Evolutionary conservation across 2,888 invertebrate species (phyloP).

Genomic region (Vandiemenella viatica): DNA sequence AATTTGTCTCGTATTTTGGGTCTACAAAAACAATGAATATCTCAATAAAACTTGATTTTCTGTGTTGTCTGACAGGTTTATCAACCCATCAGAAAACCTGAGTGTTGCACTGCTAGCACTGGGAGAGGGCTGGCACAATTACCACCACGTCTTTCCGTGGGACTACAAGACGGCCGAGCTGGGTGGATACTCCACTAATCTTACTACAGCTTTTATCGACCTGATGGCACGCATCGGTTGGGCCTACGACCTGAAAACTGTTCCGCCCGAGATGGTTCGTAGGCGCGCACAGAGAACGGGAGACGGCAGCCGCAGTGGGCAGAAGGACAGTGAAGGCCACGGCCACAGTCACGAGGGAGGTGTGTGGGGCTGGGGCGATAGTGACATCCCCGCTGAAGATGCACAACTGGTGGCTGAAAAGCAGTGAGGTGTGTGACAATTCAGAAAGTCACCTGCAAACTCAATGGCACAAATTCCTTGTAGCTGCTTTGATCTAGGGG

Average conservation of each 20-base stretch:
- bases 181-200: constrained; percentile 46
- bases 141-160: constrained; percentile 57
- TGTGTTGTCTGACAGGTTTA: constrained; percentile 21
- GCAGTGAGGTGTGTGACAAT: too few species aligned
- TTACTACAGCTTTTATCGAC: constrained; percentile 64
- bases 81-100: constrained; percentile 29
- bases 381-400: constrained; percentile 17
- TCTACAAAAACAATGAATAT: too few species aligned
- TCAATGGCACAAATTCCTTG: too few species aligned
- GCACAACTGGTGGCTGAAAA: too few species aligned
- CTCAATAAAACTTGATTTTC: too few species aligned
- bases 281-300: constrained; percentile 57
- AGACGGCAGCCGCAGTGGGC: constrained; percentile 43
- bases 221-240: constrained; percentile 68
- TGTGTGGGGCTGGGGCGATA: constrained; percentile 16
- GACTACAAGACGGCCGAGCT: constrained; percentile 73
- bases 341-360: constrained; percentile 17
- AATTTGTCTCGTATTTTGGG: neutral
- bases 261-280: constrained; percentile 50
- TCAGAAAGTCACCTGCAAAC: too few species aligned
- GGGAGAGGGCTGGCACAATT: constrained; percentile 41
- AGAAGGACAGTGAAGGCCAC: constrained; percentile 15
- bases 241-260: constrained; percentile 77
- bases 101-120: constrained; percentile 28
- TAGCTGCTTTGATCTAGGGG: too few species aligned